A percentile compares a stretch with the other conserved stretches of the same genome.
phyloP scores from a whole-genome alignment of 2,113 vertebrate species.

The Chaetodon trifascialis region DNA sequence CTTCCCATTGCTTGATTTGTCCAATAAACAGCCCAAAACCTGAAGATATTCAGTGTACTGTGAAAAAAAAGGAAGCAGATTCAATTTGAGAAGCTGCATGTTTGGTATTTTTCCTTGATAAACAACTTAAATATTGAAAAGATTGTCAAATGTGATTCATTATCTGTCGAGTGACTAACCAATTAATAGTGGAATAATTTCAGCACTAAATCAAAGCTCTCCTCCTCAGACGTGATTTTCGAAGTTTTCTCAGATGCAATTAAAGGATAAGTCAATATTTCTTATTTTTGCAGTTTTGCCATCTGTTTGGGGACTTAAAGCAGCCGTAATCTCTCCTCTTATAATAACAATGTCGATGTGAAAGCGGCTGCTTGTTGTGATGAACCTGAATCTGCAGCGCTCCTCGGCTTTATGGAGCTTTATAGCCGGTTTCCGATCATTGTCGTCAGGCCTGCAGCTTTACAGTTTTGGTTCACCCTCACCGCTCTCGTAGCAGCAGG shows the following conservation, averaged over 20 bases:
- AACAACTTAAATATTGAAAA: neutral
- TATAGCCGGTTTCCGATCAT: too few species aligned
- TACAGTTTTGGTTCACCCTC: too few species aligned
- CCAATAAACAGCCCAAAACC: neutral
- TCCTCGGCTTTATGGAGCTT: too few species aligned
- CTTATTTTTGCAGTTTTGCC: neutral
- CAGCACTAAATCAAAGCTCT: neutral
- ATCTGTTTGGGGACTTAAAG: neutral
- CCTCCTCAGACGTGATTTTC: neutral
- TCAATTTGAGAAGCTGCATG: neutral
- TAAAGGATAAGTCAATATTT: neutral
- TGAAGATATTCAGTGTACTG: neutral
- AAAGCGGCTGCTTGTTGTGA: too few species aligned
- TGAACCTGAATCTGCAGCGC: too few species aligned
- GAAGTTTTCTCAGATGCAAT: neutral
- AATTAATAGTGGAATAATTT: conserved; percentile 1
- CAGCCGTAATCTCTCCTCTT: neutral
- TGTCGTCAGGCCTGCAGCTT: too few species aligned
- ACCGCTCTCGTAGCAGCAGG: too few species aligned
- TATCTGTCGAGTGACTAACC: neutral
- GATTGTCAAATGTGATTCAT: neutral
- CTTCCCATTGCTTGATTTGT: neutral
- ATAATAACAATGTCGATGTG: neutral
- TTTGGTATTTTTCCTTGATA: neutral
- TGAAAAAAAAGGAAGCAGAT: neutral